Evolutionary conservation across 1,140 invertebrate species (phyloP).

Genomic region (Bombus affinis): DNA sequence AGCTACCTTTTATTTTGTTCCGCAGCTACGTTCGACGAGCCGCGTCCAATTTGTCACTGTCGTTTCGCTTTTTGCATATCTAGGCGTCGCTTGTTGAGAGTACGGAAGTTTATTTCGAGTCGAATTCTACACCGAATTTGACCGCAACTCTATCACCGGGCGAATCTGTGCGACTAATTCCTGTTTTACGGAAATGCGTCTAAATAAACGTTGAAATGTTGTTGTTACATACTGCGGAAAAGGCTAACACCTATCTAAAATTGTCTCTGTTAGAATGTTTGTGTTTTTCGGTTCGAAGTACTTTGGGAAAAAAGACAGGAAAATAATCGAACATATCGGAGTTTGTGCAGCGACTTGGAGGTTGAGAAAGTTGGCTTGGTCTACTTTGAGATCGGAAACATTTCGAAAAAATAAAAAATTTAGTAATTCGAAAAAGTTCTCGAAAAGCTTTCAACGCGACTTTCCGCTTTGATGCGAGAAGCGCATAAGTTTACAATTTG

Average conservation of each 20-base stretch:
- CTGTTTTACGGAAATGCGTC: neutral
- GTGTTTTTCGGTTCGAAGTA: too few relatives aligned
- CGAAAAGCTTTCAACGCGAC: neutral
- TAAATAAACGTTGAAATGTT: neutral
- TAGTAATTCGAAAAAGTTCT: neutral
- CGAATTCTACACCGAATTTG: constrained; percentile 41
- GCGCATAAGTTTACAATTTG: neutral
- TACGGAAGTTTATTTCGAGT: constrained; percentile 59
- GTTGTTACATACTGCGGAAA: too few relatives aligned
- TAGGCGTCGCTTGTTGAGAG: neutral
- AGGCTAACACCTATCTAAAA: neutral
- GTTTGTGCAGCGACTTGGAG: neutral
- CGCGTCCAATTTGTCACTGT: constrained; percentile 59
- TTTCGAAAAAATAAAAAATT: constrained; percentile 1
- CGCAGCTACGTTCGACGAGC: constrained; percentile 28
- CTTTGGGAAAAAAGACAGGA: neutral
- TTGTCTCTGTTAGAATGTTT: neutral
- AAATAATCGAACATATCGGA: too few relatives aligned
- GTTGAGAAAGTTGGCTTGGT: neutral
- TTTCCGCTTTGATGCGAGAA: neutral
- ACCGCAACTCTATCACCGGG: too few relatives aligned
- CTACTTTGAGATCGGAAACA: constrained; percentile 1
- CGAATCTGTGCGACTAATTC: neutral
- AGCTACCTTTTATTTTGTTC: neutral
- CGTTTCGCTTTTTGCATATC: constrained; percentile 40